Evolutionary conservation across 2,797 vertebrate genomes (phyloP).

Genomic region (Hydrophis major): DNA sequence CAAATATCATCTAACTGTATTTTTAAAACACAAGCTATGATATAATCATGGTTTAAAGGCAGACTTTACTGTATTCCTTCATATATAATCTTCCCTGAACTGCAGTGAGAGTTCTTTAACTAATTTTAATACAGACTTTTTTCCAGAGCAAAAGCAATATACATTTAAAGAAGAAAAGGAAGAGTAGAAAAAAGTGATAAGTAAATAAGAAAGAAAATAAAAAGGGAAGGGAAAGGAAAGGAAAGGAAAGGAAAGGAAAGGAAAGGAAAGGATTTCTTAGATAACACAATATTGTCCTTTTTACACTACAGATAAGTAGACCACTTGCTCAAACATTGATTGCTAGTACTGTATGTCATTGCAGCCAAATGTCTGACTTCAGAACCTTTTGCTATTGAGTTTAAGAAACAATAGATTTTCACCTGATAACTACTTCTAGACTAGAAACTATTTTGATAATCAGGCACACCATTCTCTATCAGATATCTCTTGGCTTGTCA

Average conservation of each 20-base stretch:
- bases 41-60: not conserved
- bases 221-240: not conserved
- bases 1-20: not conserved
- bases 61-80: not conserved
- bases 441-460: not conserved
- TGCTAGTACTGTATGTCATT: not conserved
- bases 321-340: not conserved
- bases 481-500: not conserved
- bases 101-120: not conserved
- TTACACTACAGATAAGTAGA: not conserved
- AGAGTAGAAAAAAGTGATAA: not conserved
- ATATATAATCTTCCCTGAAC: not conserved
- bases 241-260: not conserved
- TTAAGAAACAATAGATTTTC: not conserved
- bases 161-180: not conserved
- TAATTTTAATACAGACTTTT: not conserved
- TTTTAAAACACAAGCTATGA: not conserved
- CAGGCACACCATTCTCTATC: not conserved
- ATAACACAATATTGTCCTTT: not conserved
- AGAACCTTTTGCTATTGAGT: slow-evolving; percentile 12
- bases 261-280: not conserved
- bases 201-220: not conserved
- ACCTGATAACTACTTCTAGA: not conserved
- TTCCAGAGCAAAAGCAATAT: not conserved
- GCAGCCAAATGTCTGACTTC: not conserved